Base-by-base conservation (phyloP, 2,113 vertebrate genomes). In the Spea bombifrons region DNA sequence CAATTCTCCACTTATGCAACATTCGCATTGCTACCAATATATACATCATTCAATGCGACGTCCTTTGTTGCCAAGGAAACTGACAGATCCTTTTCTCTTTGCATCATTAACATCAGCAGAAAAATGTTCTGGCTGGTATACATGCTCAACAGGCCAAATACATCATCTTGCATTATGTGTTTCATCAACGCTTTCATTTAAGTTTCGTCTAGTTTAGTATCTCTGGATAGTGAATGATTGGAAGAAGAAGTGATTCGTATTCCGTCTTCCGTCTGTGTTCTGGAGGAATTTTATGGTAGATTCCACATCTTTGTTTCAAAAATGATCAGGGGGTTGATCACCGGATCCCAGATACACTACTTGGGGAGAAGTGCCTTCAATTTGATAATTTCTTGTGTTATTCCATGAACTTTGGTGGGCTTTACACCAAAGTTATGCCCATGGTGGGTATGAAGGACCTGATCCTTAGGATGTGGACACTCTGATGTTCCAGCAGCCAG, bases 21-120 rank as follows among this genome's bases (percentile, higher is more conserved):
- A 59, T 80, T 80, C 70, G 10, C 63, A 15, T 59, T 49, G 70
- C 71, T 59, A 73, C 70, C 50, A 68, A 80, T 80, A 73, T 50
- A 80, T 80, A 80, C 71, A 80, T 80, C 77, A 73, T 73, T 80
- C 77, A 80, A 80, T 80, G 71, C 77, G 66, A 67, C 30, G 45
- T 73, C 66, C 46, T 80, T 8, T 47, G 64, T 80, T 80, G 77
- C 77, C 77, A 80, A 17, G 77, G 77, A 80, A 80, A 80, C 77
- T 73, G 77, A 80, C 77, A 73, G 77, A 66, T 73, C n/a, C n/a
- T 67, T 80, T 79, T 49, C 66, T 65, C 76, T 65, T 80, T 73
- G 70, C 70, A 80, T 80, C 71, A 80, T 73, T 80, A 78, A 73
- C 71, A 73, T 66, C 64, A 57, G 48, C 71, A 80, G 77, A 73